Conservation (phyloP, 2,797 vertebrate species). For the Hoplostethus atlanticus region DNA sequence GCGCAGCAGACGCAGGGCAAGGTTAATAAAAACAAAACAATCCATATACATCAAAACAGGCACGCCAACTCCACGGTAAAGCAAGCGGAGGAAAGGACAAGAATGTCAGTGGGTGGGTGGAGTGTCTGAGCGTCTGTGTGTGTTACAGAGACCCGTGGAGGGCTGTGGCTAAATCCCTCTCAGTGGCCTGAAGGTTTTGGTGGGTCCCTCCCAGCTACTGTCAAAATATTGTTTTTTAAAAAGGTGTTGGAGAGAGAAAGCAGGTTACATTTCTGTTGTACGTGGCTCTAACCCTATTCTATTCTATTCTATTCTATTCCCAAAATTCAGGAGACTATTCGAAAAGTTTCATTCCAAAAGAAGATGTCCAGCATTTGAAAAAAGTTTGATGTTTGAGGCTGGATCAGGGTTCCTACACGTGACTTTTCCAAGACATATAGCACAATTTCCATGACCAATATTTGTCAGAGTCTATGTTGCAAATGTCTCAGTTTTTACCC, state of each 20-base stretch:
- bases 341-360: background rate
- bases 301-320: background rate
- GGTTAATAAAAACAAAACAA: background rate
- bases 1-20: background rate
- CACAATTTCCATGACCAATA: too few species aligned
- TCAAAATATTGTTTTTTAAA: background rate
- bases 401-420: too few species aligned
- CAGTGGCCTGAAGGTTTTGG: constrained; percentile 15
- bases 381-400: too few species aligned
- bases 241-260: background rate
- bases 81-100: constrained; percentile 25
- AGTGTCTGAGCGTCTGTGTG: background rate
- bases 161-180: constrained; percentile 6
- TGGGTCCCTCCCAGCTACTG: constrained; percentile 5
- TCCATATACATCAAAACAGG: background rate
- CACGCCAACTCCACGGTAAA: background rate
- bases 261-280: background rate
- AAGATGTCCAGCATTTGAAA: background rate
- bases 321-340: background rate
- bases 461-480: too few species aligned
- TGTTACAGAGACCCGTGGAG: constrained; percentile 11
- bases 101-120: constrained; percentile 2
- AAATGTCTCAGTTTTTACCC: too few species aligned
- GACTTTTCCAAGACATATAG: too few species aligned
- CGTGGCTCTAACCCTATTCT: background rate